Conservation (phyloP, 2,113 vertebrate species). For the Pterocles gutturalis region DNA sequence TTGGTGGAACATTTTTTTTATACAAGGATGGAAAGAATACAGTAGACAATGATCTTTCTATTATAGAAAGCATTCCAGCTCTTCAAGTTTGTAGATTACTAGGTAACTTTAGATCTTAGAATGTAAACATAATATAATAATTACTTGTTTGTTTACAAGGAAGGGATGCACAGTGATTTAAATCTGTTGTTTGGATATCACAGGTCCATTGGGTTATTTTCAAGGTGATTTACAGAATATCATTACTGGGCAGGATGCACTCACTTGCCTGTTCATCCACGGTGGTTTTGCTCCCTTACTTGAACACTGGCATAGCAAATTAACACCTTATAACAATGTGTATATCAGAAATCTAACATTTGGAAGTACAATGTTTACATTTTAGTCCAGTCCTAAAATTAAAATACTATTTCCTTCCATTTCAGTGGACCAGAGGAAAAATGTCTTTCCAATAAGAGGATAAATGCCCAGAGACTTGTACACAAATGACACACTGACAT, state of each 20-base stretch:
- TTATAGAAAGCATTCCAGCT: neutral
- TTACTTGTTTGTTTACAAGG: neutral
- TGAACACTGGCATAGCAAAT: neutral
- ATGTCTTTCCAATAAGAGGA: neutral
- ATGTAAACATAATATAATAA: neutral
- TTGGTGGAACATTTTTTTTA: neutral
- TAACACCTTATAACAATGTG: neutral
- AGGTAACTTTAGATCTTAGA: neutral
- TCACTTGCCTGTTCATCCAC: neutral
- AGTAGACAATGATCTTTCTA: neutral
- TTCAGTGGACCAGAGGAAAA: neutral
- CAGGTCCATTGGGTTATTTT: neutral
- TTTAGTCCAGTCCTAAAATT: neutral
- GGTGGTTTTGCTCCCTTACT: neutral
- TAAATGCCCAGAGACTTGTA: neutral
- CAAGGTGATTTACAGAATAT: neutral
- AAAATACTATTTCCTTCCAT: slow-evolving; percentile 5
- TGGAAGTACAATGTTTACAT: neutral
- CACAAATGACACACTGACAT: neutral
- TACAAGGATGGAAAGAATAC: neutral
- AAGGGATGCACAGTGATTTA: neutral
- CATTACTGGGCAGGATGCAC: neutral
- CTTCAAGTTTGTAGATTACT: neutral
- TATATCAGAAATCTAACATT: neutral
- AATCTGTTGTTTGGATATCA: neutral